Conservation (phyloP, 1,140 invertebrate genomes). For the Nixonia krombeini region DNA sequence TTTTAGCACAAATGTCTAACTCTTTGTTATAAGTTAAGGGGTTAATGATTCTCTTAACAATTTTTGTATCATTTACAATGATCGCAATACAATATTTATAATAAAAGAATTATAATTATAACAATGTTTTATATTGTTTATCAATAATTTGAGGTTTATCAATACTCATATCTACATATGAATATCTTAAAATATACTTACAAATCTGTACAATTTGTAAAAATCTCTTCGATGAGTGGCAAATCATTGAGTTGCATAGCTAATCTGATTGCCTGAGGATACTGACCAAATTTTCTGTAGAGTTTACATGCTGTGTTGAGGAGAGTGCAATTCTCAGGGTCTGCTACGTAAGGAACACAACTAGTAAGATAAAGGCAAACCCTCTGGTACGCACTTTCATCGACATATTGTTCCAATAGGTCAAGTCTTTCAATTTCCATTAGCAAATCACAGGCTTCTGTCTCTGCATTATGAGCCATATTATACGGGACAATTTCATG, state of each 20-base stretch:
- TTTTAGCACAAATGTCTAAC: too few species aligned
- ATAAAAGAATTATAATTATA: too few species aligned
- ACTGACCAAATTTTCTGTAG: conserved; percentile 93
- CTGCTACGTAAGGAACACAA: conserved; percentile 97
- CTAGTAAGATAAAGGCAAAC: conserved; percentile 97
- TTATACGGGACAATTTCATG: conserved; percentile 96
- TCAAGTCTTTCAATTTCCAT: conserved; percentile 98
- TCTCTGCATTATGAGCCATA: conserved; percentile 99
- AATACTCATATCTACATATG: too few species aligned
- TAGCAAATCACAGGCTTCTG: conserved; percentile 97
- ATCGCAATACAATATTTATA: too few species aligned
- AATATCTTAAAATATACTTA: too few species aligned
- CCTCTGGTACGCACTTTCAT: conserved; percentile 91
- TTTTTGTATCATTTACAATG: too few species aligned
- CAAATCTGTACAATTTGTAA: conserved; percentile 88
- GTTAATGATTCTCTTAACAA: too few species aligned
- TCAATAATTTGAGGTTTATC: too few species aligned
- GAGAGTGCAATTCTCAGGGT: conserved; percentile 95
- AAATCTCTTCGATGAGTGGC: conserved; percentile 87
- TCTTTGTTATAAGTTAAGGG: too few species aligned
- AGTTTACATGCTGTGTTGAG: conserved; percentile 89
- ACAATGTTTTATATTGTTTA: too few species aligned
- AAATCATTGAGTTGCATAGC: conserved; percentile 97
- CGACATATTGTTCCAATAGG: conserved; percentile 91
- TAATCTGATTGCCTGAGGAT: conserved; percentile 92